These are phyloP conservation scores for Amphibalanus amphitrite DNA, from an alignment of 1,140 invertebrate genomes.

Conservation along the genomic window DNA sequence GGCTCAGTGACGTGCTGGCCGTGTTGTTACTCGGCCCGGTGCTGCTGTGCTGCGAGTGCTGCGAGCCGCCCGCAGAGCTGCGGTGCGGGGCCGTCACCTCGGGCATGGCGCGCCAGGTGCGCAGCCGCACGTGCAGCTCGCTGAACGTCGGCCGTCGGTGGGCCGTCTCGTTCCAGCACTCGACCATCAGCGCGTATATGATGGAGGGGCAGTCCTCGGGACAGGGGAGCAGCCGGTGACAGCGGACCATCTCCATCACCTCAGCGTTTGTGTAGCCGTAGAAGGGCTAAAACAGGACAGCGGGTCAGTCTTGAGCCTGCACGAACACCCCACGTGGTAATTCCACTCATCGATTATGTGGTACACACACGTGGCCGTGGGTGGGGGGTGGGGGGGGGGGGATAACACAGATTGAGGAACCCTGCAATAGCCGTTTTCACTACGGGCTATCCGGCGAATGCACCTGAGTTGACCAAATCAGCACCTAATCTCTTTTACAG, in stretches of 20 bases:
- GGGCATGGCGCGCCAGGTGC: conserved; percentile 38
- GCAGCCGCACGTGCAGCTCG: conserved; percentile 53
- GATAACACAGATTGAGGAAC: background rate
- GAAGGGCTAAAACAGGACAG: conserved; percentile 52
- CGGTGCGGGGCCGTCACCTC: conserved; percentile 10
- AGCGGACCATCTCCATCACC: conserved; percentile 90
- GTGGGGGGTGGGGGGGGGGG: too few relatives aligned
- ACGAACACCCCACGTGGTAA: background rate
- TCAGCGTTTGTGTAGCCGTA: conserved; percentile 92
- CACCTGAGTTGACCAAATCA: too few relatives aligned
- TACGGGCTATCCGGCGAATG: too few relatives aligned
- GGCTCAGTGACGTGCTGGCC: conserved; percentile 28
- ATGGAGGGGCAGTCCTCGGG: conserved; percentile 78
- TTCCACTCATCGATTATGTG: background rate
- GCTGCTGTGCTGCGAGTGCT: conserved; percentile 30
- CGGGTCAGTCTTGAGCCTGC: too few relatives aligned
- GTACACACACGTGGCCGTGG: background rate
- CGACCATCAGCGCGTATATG: conserved; percentile 85
- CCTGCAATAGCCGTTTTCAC: background rate
- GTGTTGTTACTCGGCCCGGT: conserved; percentile 38
- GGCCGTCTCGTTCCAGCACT: conserved; percentile 92
- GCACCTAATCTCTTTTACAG: too few relatives aligned
- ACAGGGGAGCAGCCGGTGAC: conserved; percentile 77
- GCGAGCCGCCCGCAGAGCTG: conserved; percentile 4
- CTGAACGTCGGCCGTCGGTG: conserved; percentile 71